Evolutionary conservation across 1,140 invertebrate genomes (phyloP).

Genomic region (Leptinotarsa texana): DNA sequence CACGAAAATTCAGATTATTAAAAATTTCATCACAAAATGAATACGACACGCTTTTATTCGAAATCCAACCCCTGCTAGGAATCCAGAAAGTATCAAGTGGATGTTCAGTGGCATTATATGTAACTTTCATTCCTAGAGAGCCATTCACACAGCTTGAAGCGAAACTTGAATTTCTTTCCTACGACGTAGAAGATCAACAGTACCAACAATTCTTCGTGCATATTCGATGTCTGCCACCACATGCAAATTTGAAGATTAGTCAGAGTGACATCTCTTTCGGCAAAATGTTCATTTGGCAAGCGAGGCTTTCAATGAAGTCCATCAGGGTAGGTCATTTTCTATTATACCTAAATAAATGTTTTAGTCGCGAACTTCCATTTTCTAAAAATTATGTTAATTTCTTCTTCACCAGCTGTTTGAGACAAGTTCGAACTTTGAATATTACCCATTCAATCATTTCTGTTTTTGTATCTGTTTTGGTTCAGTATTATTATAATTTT

Average conservation of each 20-base stretch:
- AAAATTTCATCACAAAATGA: constrained; percentile 15
- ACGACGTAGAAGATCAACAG: constrained; percentile 13
- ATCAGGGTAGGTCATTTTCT: constrained; percentile 26
- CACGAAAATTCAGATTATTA: constrained; percentile 31
- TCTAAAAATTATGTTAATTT: too few species aligned
- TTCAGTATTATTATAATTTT: too few species aligned
- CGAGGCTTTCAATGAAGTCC: neutral
- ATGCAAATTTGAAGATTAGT: constrained; percentile 28
- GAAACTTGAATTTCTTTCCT: constrained; percentile 33
- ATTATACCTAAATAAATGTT: neutral
- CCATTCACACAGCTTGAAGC: constrained; percentile 19
- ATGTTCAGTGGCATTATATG: constrained; percentile 15
- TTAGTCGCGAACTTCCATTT: neutral
- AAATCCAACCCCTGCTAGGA: constrained; percentile 30
- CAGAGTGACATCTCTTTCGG: constrained; percentile 34
- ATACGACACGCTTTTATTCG: constrained; percentile 30
- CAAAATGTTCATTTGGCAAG: constrained; percentile 37
- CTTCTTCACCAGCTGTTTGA: too few species aligned
- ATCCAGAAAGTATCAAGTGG: constrained; percentile 34
- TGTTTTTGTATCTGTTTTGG: too few species aligned
- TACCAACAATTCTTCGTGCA: constrained; percentile 33
- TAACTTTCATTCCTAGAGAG: constrained; percentile 31
- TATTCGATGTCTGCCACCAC: constrained; percentile 29
- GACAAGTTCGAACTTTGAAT: too few species aligned
- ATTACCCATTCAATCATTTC: too few species aligned